phyloP scores from a whole-genome alignment of 35 echinoderm and acorn worm genomes.

The Chiridota heheva region DNA sequence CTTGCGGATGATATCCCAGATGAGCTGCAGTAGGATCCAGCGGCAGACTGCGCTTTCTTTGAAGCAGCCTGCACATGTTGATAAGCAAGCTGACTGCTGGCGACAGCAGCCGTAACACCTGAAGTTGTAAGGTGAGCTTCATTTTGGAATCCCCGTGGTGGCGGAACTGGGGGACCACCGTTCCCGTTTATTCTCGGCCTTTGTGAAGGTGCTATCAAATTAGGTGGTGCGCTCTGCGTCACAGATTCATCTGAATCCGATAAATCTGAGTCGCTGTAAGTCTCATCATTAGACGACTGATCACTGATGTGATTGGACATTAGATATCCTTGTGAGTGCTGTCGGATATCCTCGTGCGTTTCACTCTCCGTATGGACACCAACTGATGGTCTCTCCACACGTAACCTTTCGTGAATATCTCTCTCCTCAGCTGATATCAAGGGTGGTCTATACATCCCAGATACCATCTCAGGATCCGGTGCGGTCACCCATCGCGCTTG shows the following conservation, averaged over 20 bases:
- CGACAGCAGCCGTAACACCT: neutral
- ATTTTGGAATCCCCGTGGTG: neutral
- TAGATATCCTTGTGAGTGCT: constrained; percentile 31
- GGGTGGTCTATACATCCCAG: constrained; percentile 24
- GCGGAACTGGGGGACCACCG: neutral
- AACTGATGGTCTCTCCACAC: too few species aligned
- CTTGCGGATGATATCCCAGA: constrained; percentile 44
- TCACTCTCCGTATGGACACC: neutral
- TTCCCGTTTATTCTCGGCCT: constrained; percentile 2
- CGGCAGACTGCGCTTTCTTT: constrained; percentile 34
- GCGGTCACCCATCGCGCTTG: too few species aligned
- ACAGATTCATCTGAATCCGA: constrained; percentile 5
- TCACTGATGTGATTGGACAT: constrained; percentile 51
- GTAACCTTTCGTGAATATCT: too few species aligned
- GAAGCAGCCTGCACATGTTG: constrained; percentile 10
- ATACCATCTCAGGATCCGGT: neutral
- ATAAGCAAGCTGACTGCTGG: neutral
- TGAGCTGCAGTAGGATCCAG: constrained; percentile 30
- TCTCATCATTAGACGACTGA: constrained; percentile 15
- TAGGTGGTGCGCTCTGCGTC: constrained; percentile 8
- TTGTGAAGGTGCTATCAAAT: constrained; percentile 16
- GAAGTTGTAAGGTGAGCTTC: too few species aligned
- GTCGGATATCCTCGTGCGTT: neutral
- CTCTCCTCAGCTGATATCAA: constrained; percentile 34
- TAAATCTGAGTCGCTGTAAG: constrained; percentile 12